Conservation (phyloP, 92 coral and sea anemone genomes). For the Meandrina meandrites region DNA sequence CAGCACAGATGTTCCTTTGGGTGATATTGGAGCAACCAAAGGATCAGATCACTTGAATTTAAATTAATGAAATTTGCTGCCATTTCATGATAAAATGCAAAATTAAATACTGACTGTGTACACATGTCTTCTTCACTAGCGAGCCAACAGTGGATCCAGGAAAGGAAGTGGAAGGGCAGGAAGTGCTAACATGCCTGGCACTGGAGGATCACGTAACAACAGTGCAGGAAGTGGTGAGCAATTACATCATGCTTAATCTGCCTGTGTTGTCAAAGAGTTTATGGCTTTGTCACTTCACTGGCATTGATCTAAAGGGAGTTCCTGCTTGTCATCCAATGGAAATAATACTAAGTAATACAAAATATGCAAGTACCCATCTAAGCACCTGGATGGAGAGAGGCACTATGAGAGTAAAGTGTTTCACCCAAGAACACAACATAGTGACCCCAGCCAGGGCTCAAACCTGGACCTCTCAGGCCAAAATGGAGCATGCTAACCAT, state of each 20-base stretch:
- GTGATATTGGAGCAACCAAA: no score
- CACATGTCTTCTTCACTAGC: slow-evolving; percentile 35
- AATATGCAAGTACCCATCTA: no score
- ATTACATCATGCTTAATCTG: not conserved
- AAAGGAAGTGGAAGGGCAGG: slow-evolving; percentile 89
- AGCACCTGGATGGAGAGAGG: no score
- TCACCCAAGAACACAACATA: no score
- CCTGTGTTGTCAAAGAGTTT: not conserved
- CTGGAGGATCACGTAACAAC: slow-evolving; percentile 82
- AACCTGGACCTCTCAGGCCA: no score
- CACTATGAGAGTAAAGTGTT: no score
- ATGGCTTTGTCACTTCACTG: not conserved
- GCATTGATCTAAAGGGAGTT: not conserved
- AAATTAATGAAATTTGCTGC: not conserved
- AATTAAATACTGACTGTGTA: not conserved
- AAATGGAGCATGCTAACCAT: no score
- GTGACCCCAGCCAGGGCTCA: no score
- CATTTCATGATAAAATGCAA: not conserved
- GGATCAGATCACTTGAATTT: not conserved
- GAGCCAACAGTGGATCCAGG: slow-evolving; percentile 86
- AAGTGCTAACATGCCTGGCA: slow-evolving; percentile 87
- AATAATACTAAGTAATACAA: not conserved
- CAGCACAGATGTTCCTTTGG: no score
- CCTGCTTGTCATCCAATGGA: not conserved
- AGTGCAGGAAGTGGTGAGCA: slow-evolving; percentile 98